phyloP scores from a whole-genome alignment of 2,888 invertebrate species.

The Nymphalis urticae region DNA sequence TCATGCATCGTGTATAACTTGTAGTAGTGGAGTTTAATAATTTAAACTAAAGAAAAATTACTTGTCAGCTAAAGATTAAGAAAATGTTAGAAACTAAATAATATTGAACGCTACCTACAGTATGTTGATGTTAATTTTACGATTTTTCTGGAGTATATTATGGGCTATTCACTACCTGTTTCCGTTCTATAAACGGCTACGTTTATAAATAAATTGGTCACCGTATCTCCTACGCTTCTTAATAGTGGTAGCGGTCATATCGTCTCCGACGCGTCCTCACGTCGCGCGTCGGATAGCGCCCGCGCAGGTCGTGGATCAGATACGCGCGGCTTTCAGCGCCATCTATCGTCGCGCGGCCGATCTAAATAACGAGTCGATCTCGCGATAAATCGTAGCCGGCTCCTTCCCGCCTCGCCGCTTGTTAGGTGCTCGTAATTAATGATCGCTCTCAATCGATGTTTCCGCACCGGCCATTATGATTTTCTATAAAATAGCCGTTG shows the following conservation, averaged over 20 bases:
- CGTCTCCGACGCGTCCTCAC: constrained; percentile 11
- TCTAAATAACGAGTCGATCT: constrained; percentile 76
- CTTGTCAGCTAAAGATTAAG: no score
- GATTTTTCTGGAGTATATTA: no score
- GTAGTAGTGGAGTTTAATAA: no score
- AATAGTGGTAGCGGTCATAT: constrained; percentile 17
- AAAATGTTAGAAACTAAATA: no score
- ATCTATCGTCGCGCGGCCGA: constrained; percentile 72
- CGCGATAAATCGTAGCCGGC: constrained; percentile 68
- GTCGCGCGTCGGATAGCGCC: constrained; percentile 29
- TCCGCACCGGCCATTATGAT: constrained; percentile 62
- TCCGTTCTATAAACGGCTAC: background rate
- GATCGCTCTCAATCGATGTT: constrained; percentile 59
- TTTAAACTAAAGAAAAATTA: no score
- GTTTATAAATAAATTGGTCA: constrained; percentile 4
- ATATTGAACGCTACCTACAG: no score
- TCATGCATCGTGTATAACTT: no score
- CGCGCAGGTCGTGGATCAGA: constrained; percentile 70
- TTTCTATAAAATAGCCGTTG: constrained; percentile 49
- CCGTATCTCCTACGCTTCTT: background rate
- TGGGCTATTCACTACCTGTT: background rate
- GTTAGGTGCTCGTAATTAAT: constrained; percentile 74
- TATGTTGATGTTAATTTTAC: no score
- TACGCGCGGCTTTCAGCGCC: constrained; percentile 61
- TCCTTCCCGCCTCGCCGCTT: constrained; percentile 63